Base-by-base conservation (phyloP, 2,113 vertebrate species). In the Chionodraco myersi region DNA sequence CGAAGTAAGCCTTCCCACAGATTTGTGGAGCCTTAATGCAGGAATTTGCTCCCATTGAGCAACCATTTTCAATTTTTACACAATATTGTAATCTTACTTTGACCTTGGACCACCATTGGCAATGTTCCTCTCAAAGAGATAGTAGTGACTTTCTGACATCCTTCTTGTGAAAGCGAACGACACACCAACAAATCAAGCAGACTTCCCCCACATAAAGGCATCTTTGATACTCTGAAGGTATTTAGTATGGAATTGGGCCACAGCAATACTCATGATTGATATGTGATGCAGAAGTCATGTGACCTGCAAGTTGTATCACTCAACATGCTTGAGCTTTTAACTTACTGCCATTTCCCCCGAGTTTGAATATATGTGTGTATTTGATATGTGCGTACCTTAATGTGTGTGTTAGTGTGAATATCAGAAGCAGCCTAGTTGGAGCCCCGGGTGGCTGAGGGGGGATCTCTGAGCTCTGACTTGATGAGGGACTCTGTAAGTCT, bases 381-480 rank as follows among this genome's bases (percentile, higher is more conserved):
- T n/a, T 8, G 9, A 8, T 18, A 4, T 66, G 30, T 51, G 63
- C 51, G 48, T 63, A 59, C 14, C 9, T 56, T 15, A 15, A 6
- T 63, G 68, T 44, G 53, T 26, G 59, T 34, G 48, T 58, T 60
- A 1, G 72, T 1, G 48, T 74, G n/a, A 60, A 80, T 83, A 86
- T 88, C 59, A 82, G 85, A 88, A 79, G 69, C 61, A 75, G 75
- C 54, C 68, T 36, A 54, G 59, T 61, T 68, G 10, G 67, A 80
- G 83, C 59, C 44, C 66, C 9, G 9, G 54, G 72, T 52, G 60
- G 49, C 78, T 67, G 56, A 69, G 72, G 68, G 79, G 62, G 77
- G 47, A 73, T 73, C 84, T 83, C 86, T 72, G 49, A 30, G 84
- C 79, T 70, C 69, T 18, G 58, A 72, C 75, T 82, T 61, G 73